Evolutionary conservation across 2,113 vertebrate species (phyloP), one percentile per base, ranked within the genome.

Genomic region (Phrynosoma blainvillii): DNA sequence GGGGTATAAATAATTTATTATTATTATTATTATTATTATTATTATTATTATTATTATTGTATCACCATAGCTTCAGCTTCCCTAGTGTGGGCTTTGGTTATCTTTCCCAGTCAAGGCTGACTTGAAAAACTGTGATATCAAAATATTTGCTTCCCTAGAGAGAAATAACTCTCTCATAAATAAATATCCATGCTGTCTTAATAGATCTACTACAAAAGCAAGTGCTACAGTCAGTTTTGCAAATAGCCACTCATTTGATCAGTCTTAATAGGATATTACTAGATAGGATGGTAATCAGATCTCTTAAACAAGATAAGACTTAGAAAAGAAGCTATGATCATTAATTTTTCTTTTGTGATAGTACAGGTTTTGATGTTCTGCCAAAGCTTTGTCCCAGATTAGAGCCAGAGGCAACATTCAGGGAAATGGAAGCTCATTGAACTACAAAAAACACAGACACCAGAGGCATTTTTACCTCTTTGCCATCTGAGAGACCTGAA

Each of bases 321-420:
- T 10, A 12, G 75, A 70, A 5, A 89, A 90, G 78, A 85, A 70
- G 20, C 83, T 87, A 74, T 59, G 85, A 81, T 85, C 3, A 0
- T 83, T 91, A 78, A 77, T 90, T 81, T 92, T 91, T 84, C 0
- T 0, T 81, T 82, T 27, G 54, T 84, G 78, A 82, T 91, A 90
- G 70, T 73, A 85, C 0, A 36, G 0, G 27, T 83, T 89, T 56
- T 87, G 25, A 0, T 71, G 23, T 87, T 84, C 0, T 0, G 32
- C 0, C 0, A 1, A 85, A 66, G 42, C 84, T 91, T 89, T 85
- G 77, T 30, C 77, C 88, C n/a, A 32, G 40, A 52, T 87, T 13
- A 82, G 8, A 89, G 92, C 92, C 92, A 89, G 3, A 30, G 90
- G 93, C 88, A 90, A 79, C 80, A 90, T 84, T 56, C 0, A 0